Conservation (phyloP, 2,113 vertebrate species). For the Tachysurus vachellii region DNA sequence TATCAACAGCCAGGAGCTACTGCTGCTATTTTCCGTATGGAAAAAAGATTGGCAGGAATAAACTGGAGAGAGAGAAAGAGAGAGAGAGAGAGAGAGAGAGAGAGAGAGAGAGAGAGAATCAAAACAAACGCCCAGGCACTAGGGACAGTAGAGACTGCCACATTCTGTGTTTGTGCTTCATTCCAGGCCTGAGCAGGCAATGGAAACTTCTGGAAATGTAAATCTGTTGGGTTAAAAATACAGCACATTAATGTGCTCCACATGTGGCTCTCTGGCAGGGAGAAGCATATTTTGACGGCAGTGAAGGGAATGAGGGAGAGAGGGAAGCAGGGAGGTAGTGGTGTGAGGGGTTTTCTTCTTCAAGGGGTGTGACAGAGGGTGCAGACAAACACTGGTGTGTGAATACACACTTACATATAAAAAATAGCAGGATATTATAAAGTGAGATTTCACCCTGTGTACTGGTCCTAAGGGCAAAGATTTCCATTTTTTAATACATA, state of each 20-base stretch:
- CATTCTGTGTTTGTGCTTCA: slow-evolving; percentile 68
- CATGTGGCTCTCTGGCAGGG: slow-evolving; percentile 75
- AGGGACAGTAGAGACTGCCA: slow-evolving; percentile 54
- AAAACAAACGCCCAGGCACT: slow-evolving; percentile 59
- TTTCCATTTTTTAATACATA: neutral
- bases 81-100: slow-evolving; percentile 47
- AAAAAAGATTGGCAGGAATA: slow-evolving; percentile 48
- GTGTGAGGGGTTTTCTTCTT: slow-evolving; percentile 50
- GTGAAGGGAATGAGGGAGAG: slow-evolving; percentile 49
- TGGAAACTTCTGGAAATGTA: slow-evolving; percentile 81
- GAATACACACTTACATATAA: slow-evolving; percentile 9
- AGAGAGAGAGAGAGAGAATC: slow-evolving; percentile 50
- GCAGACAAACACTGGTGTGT: slow-evolving; percentile 18
- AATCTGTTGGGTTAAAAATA: slow-evolving; percentile 81
- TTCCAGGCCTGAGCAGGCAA: slow-evolving; percentile 71
- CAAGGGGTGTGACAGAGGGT: slow-evolving; percentile 31
- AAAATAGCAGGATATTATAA: slow-evolving; percentile 15
- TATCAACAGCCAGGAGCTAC: slow-evolving; percentile 71
- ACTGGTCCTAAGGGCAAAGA: neutral
- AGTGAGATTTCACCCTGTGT: neutral
- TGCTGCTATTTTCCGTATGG: slow-evolving; percentile 52
- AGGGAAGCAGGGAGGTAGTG: slow-evolving; percentile 42
- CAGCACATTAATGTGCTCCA: slow-evolving; percentile 77
- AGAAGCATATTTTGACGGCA: slow-evolving; percentile 71
- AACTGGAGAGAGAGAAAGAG: slow-evolving; percentile 40